Conservation (phyloP, 1,140 invertebrate species). For the Drosophila teissieri region DNA sequence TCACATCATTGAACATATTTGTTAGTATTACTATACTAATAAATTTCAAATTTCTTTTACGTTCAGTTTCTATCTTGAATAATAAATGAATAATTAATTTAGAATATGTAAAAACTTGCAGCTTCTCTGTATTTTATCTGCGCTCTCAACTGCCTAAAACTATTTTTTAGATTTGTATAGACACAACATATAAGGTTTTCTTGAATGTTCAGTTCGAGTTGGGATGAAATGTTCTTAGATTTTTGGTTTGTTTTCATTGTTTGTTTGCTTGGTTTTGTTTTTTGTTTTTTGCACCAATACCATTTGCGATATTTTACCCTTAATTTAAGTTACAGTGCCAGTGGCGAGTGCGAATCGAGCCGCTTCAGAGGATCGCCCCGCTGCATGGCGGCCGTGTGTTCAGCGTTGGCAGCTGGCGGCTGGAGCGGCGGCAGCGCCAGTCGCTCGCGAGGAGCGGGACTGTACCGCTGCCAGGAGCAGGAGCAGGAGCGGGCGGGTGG, state of each 20-base stretch:
- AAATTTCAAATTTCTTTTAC: not conserved
- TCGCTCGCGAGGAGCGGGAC: constrained; percentile 41
- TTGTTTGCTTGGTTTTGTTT: constrained; percentile 25
- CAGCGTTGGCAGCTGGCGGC: constrained; percentile 58
- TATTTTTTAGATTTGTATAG: not conserved
- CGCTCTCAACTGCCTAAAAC: constrained; percentile 1
- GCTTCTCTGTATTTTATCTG: constrained; percentile 51
- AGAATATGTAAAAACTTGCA: constrained; percentile 29
- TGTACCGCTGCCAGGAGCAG: constrained; percentile 43
- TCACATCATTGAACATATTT: too few relatives aligned
- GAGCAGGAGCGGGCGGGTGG: constrained; percentile 33
- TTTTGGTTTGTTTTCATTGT: constrained; percentile 35
- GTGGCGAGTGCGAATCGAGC: constrained; percentile 61
- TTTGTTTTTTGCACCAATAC: constrained; percentile 79
- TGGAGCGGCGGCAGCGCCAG: constrained; percentile 21
- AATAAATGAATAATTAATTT: not conserved
- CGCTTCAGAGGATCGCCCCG: constrained; percentile 47
- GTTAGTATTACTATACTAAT: not conserved
- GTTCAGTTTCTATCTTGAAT: not conserved
- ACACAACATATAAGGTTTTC: not conserved
- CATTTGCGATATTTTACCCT: constrained; percentile 85
- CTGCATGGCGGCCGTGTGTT: constrained; percentile 26
- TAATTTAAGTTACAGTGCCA: constrained; percentile 82
- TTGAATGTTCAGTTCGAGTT: constrained; percentile 5
- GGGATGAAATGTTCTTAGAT: constrained; percentile 24